These are phyloP conservation scores for Torymus aiolomorphi DNA, from an alignment of 2,888 invertebrate species.

Conservation along the genomic window DNA sequence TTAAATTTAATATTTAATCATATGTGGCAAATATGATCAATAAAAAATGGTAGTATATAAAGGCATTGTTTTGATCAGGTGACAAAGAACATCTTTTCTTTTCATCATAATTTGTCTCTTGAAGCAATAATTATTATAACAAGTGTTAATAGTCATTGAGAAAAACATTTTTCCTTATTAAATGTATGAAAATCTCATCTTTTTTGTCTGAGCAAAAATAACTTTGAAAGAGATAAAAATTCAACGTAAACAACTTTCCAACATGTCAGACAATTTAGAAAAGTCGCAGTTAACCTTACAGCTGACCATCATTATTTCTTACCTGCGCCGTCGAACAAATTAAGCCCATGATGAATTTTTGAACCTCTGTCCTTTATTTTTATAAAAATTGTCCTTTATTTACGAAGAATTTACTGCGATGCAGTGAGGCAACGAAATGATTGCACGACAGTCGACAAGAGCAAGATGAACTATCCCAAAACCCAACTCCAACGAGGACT, in stretches of 20 bases:
- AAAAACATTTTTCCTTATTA: conserved; percentile 7
- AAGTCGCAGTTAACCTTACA: conserved; percentile 46
- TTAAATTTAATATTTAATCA: background rate
- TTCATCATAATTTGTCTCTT: too few relatives aligned
- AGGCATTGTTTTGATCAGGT: too few relatives aligned
- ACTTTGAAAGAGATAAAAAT: conserved; percentile 22
- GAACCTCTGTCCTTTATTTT: background rate
- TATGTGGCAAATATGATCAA: too few relatives aligned
- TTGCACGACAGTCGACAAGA: background rate
- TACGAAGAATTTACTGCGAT: background rate
- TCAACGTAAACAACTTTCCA: conserved; percentile 54
- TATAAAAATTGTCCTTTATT: background rate
- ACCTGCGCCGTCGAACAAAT: conserved; percentile 72
- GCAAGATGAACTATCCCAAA: conserved; percentile 21
- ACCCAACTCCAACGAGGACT: conserved; percentile 5
- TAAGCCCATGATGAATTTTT: conserved; percentile 66
- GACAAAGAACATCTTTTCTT: too few relatives aligned
- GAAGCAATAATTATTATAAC: background rate
- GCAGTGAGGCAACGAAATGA: too few relatives aligned
- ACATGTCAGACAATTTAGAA: conserved; percentile 48
- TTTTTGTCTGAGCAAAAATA: conserved; percentile 3
- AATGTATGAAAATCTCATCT: background rate
- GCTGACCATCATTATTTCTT: conserved; percentile 6
- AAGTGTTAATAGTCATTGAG: background rate
- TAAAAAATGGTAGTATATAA: too few relatives aligned